These are phyloP conservation scores for Raja brachyura DNA, from an alignment of 2,113 vertebrate species.

Conservation along the genomic window DNA sequence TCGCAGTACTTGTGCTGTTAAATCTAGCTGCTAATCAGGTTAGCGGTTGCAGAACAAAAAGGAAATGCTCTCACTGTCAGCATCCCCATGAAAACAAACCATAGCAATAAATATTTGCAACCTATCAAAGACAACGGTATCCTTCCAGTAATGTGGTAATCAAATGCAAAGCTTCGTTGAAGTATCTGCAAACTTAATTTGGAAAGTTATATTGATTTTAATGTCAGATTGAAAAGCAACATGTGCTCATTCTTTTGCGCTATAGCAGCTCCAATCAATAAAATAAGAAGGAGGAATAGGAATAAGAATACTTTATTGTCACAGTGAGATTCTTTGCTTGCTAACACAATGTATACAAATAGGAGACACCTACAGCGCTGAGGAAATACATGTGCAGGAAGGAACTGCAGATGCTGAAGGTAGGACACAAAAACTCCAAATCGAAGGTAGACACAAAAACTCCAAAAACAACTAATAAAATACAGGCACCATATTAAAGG, in stretches of 20 bases:
- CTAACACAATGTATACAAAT: no score
- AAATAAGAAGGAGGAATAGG: no score
- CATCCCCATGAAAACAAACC: background rate
- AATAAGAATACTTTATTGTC: no score
- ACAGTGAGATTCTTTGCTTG: no score
- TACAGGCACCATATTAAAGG: background rate
- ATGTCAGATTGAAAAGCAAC: background rate
- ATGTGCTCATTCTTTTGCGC: background rate
- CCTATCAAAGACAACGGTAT: background rate
- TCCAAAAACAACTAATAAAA: background rate
- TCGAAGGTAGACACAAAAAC: no score
- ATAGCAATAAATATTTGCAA: background rate
- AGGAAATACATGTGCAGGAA: no score
- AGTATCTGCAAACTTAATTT: background rate
- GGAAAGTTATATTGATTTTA: background rate
- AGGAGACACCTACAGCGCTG: no score
- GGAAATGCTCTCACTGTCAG: background rate
- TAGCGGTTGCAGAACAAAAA: background rate
- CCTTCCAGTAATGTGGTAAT: background rate
- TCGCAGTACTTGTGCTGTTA: background rate
- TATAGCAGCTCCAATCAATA: background rate
- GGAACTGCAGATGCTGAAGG: no score
- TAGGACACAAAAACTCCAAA: no score
- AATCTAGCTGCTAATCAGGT: background rate
- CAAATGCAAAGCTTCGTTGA: background rate